These are phyloP conservation scores for Seriola aureovittata DNA, from an alignment of 2,113 vertebrate genomes.

Conservation along the genomic window DNA sequence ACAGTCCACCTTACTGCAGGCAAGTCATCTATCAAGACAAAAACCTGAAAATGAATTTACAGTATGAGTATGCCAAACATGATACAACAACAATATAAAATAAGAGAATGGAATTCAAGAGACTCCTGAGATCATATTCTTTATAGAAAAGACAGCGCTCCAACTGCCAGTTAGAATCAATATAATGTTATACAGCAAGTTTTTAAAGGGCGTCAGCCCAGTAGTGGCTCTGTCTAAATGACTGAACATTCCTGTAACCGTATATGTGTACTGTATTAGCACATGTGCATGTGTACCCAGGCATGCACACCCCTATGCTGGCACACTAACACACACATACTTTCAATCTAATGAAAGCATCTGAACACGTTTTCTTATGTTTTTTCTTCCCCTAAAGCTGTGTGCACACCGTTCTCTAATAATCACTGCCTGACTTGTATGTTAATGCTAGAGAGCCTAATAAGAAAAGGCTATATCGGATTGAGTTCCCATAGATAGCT, in stretches of 20 bases:
- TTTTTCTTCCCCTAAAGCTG: slow-evolving; percentile 34
- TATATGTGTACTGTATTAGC: slow-evolving; percentile 20
- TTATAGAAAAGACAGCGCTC: slow-evolving; percentile 1
- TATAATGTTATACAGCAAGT: slow-evolving; percentile 17
- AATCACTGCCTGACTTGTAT: slow-evolving; percentile 26
- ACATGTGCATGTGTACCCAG: neutral
- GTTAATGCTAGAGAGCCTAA: slow-evolving; percentile 38
- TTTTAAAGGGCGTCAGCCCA: slow-evolving; percentile 20
- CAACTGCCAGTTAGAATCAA: slow-evolving; percentile 34
- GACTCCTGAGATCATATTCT: slow-evolving; percentile 14
- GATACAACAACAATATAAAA: slow-evolving; percentile 9
- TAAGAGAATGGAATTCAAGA: neutral
- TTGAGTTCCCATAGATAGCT: slow-evolving; percentile 41
- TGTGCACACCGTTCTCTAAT: slow-evolving; percentile 32
- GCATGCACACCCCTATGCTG: neutral
- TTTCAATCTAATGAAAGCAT: slow-evolving; percentile 26
- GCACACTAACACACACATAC: slow-evolving; percentile 6
- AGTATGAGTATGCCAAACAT: neutral
- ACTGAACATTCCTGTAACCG: slow-evolving; percentile 35
- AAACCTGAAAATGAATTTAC: neutral
- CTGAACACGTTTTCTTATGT: slow-evolving; percentile 32
- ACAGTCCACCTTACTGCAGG: neutral
- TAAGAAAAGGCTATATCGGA: slow-evolving; percentile 33
- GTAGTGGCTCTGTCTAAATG: slow-evolving; percentile 11
- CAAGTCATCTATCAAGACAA: neutral